phyloP scores from a whole-genome alignment of 1,140 invertebrate species.

The Sitodiplosis mosellana region DNA sequence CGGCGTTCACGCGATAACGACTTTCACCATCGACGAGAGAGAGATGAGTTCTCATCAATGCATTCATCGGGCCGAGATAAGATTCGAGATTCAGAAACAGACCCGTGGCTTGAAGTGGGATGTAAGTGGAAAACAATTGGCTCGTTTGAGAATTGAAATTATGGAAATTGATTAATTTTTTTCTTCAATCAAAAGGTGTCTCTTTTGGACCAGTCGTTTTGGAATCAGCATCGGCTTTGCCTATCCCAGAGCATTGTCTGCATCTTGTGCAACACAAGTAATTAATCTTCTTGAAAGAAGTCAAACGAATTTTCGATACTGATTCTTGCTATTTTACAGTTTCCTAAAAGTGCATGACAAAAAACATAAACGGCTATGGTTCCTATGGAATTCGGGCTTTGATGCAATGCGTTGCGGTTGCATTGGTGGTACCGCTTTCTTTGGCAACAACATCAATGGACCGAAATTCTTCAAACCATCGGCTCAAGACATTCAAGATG shows the following conservation, averaged over 20 bases:
- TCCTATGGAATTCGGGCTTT: conserved; percentile 66
- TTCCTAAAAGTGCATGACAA: conserved; percentile 82
- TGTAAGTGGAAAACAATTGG: too few relatives aligned
- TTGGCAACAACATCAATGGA: conserved; percentile 77
- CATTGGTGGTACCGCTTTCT: conserved; percentile 85
- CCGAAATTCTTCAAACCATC: conserved; percentile 71
- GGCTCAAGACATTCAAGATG: conserved; percentile 57
- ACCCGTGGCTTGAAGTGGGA: conserved; percentile 85
- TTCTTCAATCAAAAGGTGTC: too few relatives aligned
- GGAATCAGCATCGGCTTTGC: conserved; percentile 76
- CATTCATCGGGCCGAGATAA: conserved; percentile 4
- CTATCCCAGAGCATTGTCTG: conserved; percentile 51
- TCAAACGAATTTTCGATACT: neutral
- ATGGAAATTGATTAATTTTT: too few relatives aligned
- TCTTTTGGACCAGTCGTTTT: conserved; percentile 75
- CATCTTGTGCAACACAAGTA: conserved; percentile 61
- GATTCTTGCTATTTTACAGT: conserved; percentile 26
- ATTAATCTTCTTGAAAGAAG: conserved; percentile 3
- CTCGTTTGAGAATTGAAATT: too few relatives aligned
- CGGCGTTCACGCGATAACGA: conserved; percentile 1
- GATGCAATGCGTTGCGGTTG: conserved; percentile 68
- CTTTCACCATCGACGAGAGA: conserved; percentile 10
- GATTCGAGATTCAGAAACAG: conserved; percentile 19
- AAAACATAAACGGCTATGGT: conserved; percentile 77
- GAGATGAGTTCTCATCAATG: conserved; percentile 5